These are phyloP conservation scores for Artemia franciscana DNA, from an alignment of 1,140 invertebrate species.

Conservation along the genomic window DNA sequence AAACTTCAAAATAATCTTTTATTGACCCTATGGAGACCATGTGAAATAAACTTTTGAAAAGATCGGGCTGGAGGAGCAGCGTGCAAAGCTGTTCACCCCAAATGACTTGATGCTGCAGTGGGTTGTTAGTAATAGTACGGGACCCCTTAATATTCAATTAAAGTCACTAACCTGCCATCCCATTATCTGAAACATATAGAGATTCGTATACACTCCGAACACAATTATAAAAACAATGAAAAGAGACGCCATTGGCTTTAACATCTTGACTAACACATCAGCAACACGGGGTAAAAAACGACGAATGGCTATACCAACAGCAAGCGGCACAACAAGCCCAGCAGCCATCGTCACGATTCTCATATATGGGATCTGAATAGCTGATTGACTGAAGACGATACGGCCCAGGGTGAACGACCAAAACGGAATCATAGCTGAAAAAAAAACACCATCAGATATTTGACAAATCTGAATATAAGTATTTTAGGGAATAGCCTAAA, in stretches of 20 bases:
- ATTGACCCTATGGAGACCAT: too few relatives aligned
- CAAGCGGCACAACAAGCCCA: slow-evolving; percentile 55
- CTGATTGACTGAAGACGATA: slow-evolving; percentile 41
- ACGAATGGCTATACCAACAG: slow-evolving; percentile 18
- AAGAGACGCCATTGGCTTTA: slow-evolving; percentile 61
- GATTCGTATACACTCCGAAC: slow-evolving; percentile 75
- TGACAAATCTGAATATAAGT: too few relatives aligned
- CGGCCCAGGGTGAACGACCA: slow-evolving; percentile 85
- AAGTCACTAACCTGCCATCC: slow-evolving; percentile 42
- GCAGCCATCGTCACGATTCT: slow-evolving; percentile 49
- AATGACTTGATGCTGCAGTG: too few relatives aligned
- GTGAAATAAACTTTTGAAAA: too few relatives aligned
- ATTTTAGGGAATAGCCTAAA: too few relatives aligned
- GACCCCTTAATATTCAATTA: too few relatives aligned
- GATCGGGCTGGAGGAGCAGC: too few relatives aligned
- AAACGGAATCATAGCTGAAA: slow-evolving; percentile 68
- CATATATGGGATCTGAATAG: slow-evolving; percentile 50
- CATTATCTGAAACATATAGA: slow-evolving; percentile 72
- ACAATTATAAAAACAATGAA: slow-evolving; percentile 64
- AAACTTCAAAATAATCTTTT: too few relatives aligned
- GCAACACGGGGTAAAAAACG: slow-evolving; percentile 35
- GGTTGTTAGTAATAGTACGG: too few relatives aligned
- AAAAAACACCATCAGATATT: too few relatives aligned
- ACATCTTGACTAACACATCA: slow-evolving; percentile 42
- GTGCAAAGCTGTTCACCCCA: too few relatives aligned